phyloP scores from a whole-genome alignment of 2,888 invertebrate species.

The Choreutis nemorana region DNA sequence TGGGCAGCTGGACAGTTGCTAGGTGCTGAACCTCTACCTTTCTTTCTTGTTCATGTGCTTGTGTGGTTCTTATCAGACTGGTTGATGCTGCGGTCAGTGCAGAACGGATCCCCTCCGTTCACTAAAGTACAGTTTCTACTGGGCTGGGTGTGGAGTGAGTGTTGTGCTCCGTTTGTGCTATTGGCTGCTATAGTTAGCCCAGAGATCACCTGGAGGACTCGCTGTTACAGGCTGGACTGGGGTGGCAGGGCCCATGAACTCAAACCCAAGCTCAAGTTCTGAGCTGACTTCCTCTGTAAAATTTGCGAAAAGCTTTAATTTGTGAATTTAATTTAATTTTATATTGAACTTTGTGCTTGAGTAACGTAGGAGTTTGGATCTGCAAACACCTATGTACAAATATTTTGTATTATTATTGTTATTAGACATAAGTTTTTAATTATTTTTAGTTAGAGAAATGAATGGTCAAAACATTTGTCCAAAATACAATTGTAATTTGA shows the following conservation, averaged over 20 bases:
- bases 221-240: constrained; percentile 92
- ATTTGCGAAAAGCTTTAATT: constrained; percentile 52
- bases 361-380: constrained; percentile 1
- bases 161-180: constrained; percentile 88
- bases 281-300: constrained; percentile 23
- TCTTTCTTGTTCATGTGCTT: constrained; percentile 91
- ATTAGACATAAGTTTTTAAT: constrained; percentile 44
- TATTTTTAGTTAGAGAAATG: constrained; percentile 29
- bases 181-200: constrained; percentile 87
- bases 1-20: constrained; percentile 87
- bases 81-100: constrained; percentile 87
- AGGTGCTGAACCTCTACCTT: constrained; percentile 87
- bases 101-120: constrained; percentile 93
- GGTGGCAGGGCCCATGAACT: constrained; percentile 94
- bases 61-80: constrained; percentile 97
- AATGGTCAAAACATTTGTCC: constrained; percentile 28
- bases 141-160: constrained; percentile 94
- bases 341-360: neutral
- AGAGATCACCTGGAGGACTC: constrained; percentile 92
- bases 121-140: constrained; percentile 94
- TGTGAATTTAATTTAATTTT: constrained; percentile 9
- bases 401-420: too few species aligned
- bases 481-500: too few species aligned
- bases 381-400: too few species aligned
- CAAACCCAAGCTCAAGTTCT: constrained; percentile 76